Base-by-base conservation (phyloP, 2,888 invertebrate genomes). In the Holacanthella duospinosa region DNA sequence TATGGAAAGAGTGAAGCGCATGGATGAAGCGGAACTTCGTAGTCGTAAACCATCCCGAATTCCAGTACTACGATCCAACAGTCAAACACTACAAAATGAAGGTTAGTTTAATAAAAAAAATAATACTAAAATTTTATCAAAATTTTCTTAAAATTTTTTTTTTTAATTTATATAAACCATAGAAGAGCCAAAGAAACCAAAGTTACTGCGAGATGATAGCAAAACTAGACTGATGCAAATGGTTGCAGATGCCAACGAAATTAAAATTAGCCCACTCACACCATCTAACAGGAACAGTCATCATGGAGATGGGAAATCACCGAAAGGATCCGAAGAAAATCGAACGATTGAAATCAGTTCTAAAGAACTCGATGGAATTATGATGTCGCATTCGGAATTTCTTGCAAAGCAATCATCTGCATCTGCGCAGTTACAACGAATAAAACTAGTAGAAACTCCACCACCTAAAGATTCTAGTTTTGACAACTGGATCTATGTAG, bases 401-500 rank as follows among this genome's bases (percentile, higher is more conserved):
- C 65, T 73, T 2, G 56, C 64, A 16, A 69, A 70, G 59, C 72
- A 73, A 63, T 68, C 68, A 9, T 59, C 63, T 26, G 54, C 43
- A 2, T 48, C 60, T 9, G 26, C 59, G 58, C 1, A 21, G 48
- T 9, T 9, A 43, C 59, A 26, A 44, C 58, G 16, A 55, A 59
- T 12, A 29, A 56, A 4, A 25, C 53, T 19, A 29, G 44, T 2
- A 43, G 56, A 21, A 62, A n/a, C n/a, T n/a, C 66, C 43, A 61
- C 64, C 26, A 74, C 76, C 27, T 59, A 58, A n/a, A 29, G 43
- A 58, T n/a, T 62, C 65, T 1, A 77, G 76, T 65, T 77, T 76
- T 55, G 78, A 79, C 59, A 77, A 77, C 64, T 78, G 77, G 78
- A 75, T 77, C 16, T 77, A 75, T 66, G 68, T 77, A 12, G 76